phyloP scores from a whole-genome alignment of 2,113 vertebrate genomes.

The Rhinolophus sinicus region DNA sequence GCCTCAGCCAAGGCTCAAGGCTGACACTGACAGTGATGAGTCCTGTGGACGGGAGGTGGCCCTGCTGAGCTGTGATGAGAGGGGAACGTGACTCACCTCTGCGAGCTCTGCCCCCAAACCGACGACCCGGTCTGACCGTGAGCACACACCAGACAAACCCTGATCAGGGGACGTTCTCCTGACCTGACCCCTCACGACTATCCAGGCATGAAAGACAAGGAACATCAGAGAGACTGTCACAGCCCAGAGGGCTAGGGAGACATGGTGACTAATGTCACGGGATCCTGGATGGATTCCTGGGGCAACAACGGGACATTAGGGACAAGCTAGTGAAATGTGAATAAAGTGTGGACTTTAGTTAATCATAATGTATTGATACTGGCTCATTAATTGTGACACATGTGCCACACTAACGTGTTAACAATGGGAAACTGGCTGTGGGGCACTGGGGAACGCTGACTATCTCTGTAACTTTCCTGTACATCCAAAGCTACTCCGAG shows the following conservation, averaged over 20 bases:
- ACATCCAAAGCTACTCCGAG: neutral
- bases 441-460: rapidly evolving
- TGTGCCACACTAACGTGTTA: neutral
- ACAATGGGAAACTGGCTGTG: neutral
- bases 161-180: too few species aligned
- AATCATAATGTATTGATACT: rapidly evolving
- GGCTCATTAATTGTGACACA: neutral
- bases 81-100: neutral
- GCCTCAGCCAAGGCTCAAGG: neutral
- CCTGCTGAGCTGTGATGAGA: rapidly evolving
- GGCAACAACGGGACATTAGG: neutral
- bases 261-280: too few species aligned
- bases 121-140: rapidly evolving
- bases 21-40: too few species aligned
- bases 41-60: neutral
- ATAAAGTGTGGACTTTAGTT: neutral
- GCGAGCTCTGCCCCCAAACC: neutral
- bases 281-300: neutral
- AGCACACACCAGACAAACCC: neutral
- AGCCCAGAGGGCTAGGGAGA: neutral
- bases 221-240: rapidly evolving
- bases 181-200: neutral
- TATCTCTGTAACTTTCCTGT: neutral
- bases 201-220: neutral
- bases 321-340: neutral